Evolutionary conservation across 2,888 invertebrate genomes (phyloP), one percentile per base, ranked within the genome.

Genomic region (Adelphocoris suturalis): DNA sequence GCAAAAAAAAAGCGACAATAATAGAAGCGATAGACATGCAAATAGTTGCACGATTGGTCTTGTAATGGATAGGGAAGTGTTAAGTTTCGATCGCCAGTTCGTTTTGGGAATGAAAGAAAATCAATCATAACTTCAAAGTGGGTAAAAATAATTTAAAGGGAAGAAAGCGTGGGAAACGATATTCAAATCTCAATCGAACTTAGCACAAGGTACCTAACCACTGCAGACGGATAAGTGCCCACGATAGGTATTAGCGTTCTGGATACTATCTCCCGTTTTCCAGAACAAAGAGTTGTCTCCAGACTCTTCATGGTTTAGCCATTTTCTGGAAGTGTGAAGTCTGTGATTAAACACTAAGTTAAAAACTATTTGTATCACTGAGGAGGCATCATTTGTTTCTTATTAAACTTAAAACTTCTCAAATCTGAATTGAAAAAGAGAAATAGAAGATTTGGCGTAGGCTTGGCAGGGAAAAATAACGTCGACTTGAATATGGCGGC

Each of bases 21-120:
- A 48, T 27, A 61, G 16, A 93, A 0, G 91, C 9, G 13, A 94
- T 68, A 95, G 92, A 91, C 94, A 93, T 0, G 93, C 86, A 95
- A 95, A 93, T 61, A 16, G 16, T 61, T 61, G 61, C 61, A 61
- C 9, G 61, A 61, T 19, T 9, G 61, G 2, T 61, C 61, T 19
- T 2, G 52, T 14, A 52, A 61, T 61, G 0, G 61, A 4, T 48
- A 48, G 13, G 61, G 2, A 61, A n/a, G 9, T n/a, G n/a, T 61
- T 61, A 4, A n/a, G n/a, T 19, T 16, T 61, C n/a, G 4, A 61
- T 3, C 9, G 19, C n/a, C 19, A 61, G 19, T 61, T n/a, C n/a
- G n/a, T 9, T 61, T 61, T 61, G 61, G 19, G 37, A 37, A 37
- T 37, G 7, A 37, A 37, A 37, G 37, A 61, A 61, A 14, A 61